Evolutionary conservation across 2,888 invertebrate species (phyloP), one percentile per base, ranked within the genome.

Genomic region (Drosophila kuntzei): DNA sequence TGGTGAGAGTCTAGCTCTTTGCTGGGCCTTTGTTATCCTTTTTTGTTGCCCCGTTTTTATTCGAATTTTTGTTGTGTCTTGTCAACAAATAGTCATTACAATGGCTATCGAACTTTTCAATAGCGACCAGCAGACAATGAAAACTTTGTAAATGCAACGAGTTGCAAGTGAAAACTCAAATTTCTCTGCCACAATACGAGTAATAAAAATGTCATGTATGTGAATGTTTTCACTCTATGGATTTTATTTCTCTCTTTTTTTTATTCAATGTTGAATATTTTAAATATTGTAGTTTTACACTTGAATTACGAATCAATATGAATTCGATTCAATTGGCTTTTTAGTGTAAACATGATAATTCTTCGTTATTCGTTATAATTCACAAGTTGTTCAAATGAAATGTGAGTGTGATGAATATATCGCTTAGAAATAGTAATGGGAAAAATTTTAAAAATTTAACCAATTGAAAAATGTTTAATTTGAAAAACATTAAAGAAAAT

Each of bases 61-160:
- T 49, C 18, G 16, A 12, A 27, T 46, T 12, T 37, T 9, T 44
- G 16, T 58, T 44, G 32, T 41, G 36, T n/a, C 58, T 41, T 59
- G 66, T 57, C 39, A n/a, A 41, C 65, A 65, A 65, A 65, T 71
- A 54, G 54, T 44, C 41, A 47, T 51, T 49, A 62, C 59, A 72
- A 74, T 39, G 22, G 55, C 46, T 12, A 51, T 32, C 29, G 53
- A 54, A 20, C 53, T 11, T 54, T 54, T 54, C 41, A 54, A 54
- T 46, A 9, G 11, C 46, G 49, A 18, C 25, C 34, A 51, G 27
- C 36, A 47, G 43, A 47, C 51, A 66, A 74, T 43, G 55, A 32
- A 54, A 37, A 47, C 11, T 43, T 49, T 68, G 18, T 14, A 43
- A 59, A 43, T 14, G 36, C 44, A 60, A 12, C 18, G 44, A 27